A percentile compares a stretch with the other conserved stretches of the same genome.
phyloP scores from a whole-genome alignment of 2,797 vertebrate genomes.

The Manis crassicaudata region DNA sequence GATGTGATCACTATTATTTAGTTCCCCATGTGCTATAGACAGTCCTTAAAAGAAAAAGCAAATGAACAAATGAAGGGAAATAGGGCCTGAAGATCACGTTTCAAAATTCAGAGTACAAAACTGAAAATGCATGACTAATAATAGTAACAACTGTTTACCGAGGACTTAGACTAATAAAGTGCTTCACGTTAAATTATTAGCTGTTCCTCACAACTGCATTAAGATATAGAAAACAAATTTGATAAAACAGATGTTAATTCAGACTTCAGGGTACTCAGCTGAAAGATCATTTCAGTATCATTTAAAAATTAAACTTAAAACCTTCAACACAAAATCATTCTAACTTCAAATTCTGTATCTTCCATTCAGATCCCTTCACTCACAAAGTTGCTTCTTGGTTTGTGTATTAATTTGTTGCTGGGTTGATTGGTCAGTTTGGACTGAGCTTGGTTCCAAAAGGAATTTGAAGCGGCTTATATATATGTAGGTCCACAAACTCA shows the following conservation, averaged over 20 bases:
- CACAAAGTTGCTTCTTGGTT: not conserved
- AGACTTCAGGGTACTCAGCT: not conserved
- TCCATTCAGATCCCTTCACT: not conserved
- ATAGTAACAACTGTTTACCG: not conserved
- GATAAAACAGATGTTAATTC: constrained; percentile 35
- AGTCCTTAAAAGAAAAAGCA: not conserved
- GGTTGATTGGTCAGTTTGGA: not conserved
- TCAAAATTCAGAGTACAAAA: constrained; percentile 27
- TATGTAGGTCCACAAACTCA: not conserved
- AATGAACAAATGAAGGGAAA: not conserved
- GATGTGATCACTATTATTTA: not conserved
- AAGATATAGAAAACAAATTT: constrained; percentile 47
- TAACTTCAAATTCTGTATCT: not conserved
- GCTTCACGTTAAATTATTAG: not conserved
- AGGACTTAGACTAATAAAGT: constrained; percentile 4
- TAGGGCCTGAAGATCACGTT: not conserved
- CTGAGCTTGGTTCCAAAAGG: not conserved
- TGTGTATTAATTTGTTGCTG: not conserved
- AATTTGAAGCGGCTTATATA: not conserved
- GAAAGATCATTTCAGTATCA: constrained; percentile 34
- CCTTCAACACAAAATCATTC: not conserved
- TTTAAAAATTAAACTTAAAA: constrained; percentile 38
- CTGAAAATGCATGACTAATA: constrained; percentile 39
- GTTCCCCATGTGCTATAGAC: not conserved
- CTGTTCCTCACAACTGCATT: not conserved